Evolutionary conservation across 2,888 invertebrate species (phyloP).

Genomic region (Drosophila melanosoma): DNA sequence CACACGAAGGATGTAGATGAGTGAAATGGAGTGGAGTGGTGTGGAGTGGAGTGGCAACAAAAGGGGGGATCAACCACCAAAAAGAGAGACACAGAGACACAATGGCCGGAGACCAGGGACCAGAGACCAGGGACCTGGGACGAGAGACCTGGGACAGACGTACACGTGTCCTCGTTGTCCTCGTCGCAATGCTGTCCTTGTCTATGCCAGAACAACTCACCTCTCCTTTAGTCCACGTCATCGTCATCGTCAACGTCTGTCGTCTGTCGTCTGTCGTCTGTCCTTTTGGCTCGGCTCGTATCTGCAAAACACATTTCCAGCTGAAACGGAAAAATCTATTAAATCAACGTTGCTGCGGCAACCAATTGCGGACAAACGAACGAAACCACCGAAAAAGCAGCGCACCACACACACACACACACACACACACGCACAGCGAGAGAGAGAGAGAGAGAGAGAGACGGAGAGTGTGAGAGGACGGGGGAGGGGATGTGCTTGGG

Average conservation of each 20-base stretch:
- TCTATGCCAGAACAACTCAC: background rate
- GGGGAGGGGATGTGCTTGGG: background rate
- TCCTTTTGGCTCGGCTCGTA: constrained; percentile 42
- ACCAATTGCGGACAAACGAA: constrained; percentile 85
- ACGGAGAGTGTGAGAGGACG: background rate
- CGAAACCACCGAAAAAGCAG: constrained; percentile 78
- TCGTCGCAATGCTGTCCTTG: background rate
- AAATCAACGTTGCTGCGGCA: constrained; percentile 85
- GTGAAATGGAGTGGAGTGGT: background rate
- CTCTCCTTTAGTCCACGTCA: constrained; percentile 28
- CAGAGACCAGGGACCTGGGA: background rate
- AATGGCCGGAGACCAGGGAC: background rate
- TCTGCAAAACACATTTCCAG: constrained; percentile 79
- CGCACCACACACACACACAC: constrained; percentile 29
- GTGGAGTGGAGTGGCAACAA: background rate
- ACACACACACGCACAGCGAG: constrained; percentile 11
- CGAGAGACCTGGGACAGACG: background rate
- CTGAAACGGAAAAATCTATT: constrained; percentile 84
- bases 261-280: background rate
- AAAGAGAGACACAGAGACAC: background rate
- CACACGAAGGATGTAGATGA: constrained; percentile 18
- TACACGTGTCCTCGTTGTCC: constrained; percentile 44
- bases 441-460: background rate
- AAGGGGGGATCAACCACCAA: constrained; percentile 14
- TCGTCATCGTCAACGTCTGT: constrained; percentile 14